Percentiles rank a stretch among this genome's conserved stretches.
These are phyloP conservation scores for Zelleria hepariella DNA, from an alignment of 2,888 invertebrate species.

Conservation along the genomic window DNA sequence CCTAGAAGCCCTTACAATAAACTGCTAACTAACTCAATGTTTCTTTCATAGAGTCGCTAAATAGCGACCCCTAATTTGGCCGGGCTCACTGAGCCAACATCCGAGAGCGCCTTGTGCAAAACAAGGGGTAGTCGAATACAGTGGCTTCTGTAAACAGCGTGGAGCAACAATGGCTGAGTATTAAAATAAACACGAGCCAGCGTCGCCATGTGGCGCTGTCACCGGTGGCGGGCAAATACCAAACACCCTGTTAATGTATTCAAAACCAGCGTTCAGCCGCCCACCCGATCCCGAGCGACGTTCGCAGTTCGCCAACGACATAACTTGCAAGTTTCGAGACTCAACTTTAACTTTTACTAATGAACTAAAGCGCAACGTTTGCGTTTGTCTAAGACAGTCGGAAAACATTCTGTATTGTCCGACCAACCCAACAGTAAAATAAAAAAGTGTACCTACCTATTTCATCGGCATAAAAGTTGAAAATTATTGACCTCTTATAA, in stretches of 20 bases:
- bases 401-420: too few relatives aligned
- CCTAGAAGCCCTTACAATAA: not conserved
- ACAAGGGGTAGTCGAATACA: constrained; percentile 53
- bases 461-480: too few relatives aligned
- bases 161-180: constrained; percentile 65
- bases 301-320: not conserved
- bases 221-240: constrained; percentile 47
- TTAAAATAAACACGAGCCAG: constrained; percentile 64
- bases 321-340: not conserved
- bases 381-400: not conserved
- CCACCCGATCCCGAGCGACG: constrained; percentile 17
- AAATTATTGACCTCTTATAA: constrained; percentile 22
- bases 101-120: constrained; percentile 22
- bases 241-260: constrained; percentile 50
- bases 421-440: not conserved
- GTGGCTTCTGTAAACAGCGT: constrained; percentile 53
- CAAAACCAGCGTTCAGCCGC: constrained; percentile 23
- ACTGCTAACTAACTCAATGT: not conserved
- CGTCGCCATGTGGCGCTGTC: constrained; percentile 59
- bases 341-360: not conserved
- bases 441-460: not conserved
- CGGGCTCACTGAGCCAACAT: not conserved
- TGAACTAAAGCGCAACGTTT: not conserved
- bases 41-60: not conserved
- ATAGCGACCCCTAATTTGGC: not conserved